Base-by-base conservation (phyloP, 2,113 vertebrate genomes). In the Mandrillus leucophaeus region DNA sequence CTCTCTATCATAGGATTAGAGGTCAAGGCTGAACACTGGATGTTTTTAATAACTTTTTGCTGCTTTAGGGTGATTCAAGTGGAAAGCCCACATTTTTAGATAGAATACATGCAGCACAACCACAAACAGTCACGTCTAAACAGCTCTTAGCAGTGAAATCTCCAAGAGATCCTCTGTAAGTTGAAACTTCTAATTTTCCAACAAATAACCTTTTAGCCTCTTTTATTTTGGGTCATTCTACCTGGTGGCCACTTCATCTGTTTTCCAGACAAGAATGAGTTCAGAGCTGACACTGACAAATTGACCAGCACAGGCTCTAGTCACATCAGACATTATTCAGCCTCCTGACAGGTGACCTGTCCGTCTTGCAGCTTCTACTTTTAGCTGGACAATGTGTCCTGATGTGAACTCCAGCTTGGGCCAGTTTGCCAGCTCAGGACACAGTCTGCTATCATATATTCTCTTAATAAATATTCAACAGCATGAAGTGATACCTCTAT, bases 271-370 rank as follows among this genome's bases (percentile, higher is more conserved):
- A 97, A 97, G 85, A 96, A 94, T 13, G 68, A 89, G 64, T 64
- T 90, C 76, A 85, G 73, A 78, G 73, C 22, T 80, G 95, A 97
- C 97, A 97, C 2, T 94, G 97, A 98, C n/a, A 96, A 96, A 97
- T 75, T 78, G 96, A 61, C 88, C 85, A 68, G 90, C 64, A 94
- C 68, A 93, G 38, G 27, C 76, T 83, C 84, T 79, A 64, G 70
- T 79, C 73, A 73, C 32, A 61, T 35, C n/a, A 86, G 52, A 73
- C 68, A 94, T 96, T 70, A 88, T 43, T 97, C 95, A 95, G 91
- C 73, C 64, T 88, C 87, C 59, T 45, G 70, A 91, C 83, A 90
- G 92, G 83, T 88, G 92, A 97, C 95, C 84, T 73, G 38, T 79
- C 59, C 35, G 55, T 88, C 11, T 16, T 1, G 0, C 35, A 50